phyloP scores from a whole-genome alignment of 2,113 vertebrate genomes.

The Leptosomus discolor region DNA sequence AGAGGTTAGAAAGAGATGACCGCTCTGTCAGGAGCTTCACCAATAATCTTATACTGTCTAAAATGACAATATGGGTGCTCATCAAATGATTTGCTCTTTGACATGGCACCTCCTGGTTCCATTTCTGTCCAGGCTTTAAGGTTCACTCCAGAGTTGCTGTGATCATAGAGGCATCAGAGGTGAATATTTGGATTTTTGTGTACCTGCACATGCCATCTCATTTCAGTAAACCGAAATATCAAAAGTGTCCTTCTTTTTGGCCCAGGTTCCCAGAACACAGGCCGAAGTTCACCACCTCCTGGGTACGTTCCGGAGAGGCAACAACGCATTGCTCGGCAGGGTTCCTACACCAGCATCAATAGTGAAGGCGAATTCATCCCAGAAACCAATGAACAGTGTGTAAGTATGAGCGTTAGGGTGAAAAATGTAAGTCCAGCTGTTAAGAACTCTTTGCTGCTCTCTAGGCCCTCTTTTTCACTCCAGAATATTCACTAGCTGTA shows the following conservation, averaged over 20 bases:
- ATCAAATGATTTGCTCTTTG: fast-evolving
- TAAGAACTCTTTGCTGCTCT: fast-evolving
- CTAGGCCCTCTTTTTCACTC: background rate
- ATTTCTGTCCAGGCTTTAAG: background rate
- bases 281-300: slow-evolving; percentile 92
- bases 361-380: slow-evolving; percentile 98
- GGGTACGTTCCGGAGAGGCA: slow-evolving; percentile 94
- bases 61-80: background rate
- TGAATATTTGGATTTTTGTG: background rate
- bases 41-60: fast-evolving
- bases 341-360: slow-evolving; percentile 96
- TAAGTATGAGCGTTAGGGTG: slow-evolving; percentile 70
- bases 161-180: fast-evolving
- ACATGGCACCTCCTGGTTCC: background rate
- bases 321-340: slow-evolving; percentile 92
- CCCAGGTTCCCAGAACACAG: slow-evolving; percentile 90
- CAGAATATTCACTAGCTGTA: background rate
- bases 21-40: background rate
- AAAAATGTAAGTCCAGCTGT: too few species aligned
- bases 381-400: slow-evolving; percentile 91
- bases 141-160: background rate
- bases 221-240: background rate
- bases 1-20: background rate
- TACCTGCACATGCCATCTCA: fast-evolving
- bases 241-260: background rate